phyloP scores from a whole-genome alignment of 2,888 invertebrate genomes.

The Caenorhabditis uteleia region DNA sequence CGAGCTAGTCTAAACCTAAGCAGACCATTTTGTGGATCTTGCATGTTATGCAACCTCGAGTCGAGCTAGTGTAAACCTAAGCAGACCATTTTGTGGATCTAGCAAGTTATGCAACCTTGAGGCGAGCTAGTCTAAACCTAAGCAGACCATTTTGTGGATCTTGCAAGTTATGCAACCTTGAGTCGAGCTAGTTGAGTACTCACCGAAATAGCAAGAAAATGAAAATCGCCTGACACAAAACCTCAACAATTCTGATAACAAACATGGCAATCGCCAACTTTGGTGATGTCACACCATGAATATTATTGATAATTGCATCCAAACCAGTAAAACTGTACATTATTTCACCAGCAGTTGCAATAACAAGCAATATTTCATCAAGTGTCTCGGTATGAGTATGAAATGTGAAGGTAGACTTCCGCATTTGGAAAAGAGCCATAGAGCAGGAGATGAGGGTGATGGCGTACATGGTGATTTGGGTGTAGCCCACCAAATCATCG shows the following conservation, averaged over 20 bases:
- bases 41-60: too few relatives aligned
- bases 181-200: too few relatives aligned
- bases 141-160: too few relatives aligned
- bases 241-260: slow-evolving; percentile 58
- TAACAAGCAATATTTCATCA: slow-evolving; percentile 32
- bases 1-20: too few relatives aligned
- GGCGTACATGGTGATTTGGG: slow-evolving; percentile 52
- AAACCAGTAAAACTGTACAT: slow-evolving; percentile 34
- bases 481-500: slow-evolving; percentile 58
- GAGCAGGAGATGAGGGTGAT: slow-evolving; percentile 55
- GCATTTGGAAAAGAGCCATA: slow-evolving; percentile 38
- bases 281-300: not conserved
- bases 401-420: too few relatives aligned
- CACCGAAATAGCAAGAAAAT: too few relatives aligned
- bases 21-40: too few relatives aligned
- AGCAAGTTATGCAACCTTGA: too few relatives aligned
- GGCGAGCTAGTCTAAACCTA: too few relatives aligned
- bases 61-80: too few relatives aligned
- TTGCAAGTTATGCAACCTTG: too few relatives aligned
- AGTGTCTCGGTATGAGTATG: slow-evolving; percentile 37
- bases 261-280: slow-evolving; percentile 50
- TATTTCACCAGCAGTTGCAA: slow-evolving; percentile 33
- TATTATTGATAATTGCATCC: not conserved
- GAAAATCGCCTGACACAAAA: slow-evolving; percentile 62
- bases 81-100: too few relatives aligned